Percentiles rank a stretch among this genome's conserved stretches.
These are phyloP conservation scores for Coptodon rendalli DNA, from an alignment of 2,113 vertebrate species.

Conservation along the genomic window DNA sequence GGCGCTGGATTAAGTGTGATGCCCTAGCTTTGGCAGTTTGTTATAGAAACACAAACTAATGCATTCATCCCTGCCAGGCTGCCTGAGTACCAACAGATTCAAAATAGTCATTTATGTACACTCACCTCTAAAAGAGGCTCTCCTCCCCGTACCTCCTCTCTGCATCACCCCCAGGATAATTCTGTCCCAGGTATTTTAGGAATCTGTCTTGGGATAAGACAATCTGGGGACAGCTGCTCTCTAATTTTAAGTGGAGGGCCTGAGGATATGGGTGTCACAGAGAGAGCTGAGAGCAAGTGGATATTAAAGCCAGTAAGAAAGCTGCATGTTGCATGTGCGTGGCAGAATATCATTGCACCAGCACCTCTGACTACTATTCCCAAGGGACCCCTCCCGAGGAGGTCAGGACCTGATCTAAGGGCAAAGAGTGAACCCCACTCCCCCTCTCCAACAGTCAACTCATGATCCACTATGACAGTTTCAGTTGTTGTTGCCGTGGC, in stretches of 20 bases:
- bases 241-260: slow-evolving; percentile 68
- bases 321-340: neutral
- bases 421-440: neutral
- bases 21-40: neutral
- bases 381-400: neutral
- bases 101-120: slow-evolving; percentile 51
- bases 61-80: neutral
- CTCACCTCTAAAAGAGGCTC: slow-evolving; percentile 28
- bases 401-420: slow-evolving; percentile 18
- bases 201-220: slow-evolving; percentile 67
- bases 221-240: slow-evolving; percentile 70
- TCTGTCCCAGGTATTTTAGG: slow-evolving; percentile 68
- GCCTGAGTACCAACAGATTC: slow-evolving; percentile 4
- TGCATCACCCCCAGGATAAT: slow-evolving; percentile 49
- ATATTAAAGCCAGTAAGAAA: slow-evolving; percentile 1
- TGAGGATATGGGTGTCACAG: slow-evolving; percentile 33
- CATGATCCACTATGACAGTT: slow-evolving; percentile 17
- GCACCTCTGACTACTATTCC: neutral
- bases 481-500: slow-evolving; percentile 27
- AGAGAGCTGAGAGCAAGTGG: neutral
- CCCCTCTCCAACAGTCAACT: neutral
- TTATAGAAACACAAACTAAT: neutral
- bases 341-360: neutral
- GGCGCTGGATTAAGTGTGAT: neutral
- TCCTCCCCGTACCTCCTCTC: slow-evolving; percentile 32